Percentiles rank a stretch among this genome's conserved stretches.
Conservation (phyloP, 1,140 invertebrate species). For the Drosophila athabasca region DNA sequence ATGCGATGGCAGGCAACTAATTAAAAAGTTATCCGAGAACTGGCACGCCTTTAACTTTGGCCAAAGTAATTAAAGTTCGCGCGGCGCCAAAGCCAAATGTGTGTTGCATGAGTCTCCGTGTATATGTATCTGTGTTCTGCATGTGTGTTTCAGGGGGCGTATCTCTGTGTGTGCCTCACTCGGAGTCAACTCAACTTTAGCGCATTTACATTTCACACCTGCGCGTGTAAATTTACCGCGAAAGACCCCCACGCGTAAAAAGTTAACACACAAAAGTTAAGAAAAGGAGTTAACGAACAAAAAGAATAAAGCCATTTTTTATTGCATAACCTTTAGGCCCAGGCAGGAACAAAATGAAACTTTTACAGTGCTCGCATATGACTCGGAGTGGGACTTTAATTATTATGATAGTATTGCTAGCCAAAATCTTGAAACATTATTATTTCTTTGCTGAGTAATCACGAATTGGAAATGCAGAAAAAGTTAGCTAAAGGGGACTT, state of each 20-base stretch:
- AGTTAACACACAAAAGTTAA: constrained; percentile 68
- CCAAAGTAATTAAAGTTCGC: constrained; percentile 80
- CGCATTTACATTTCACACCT: constrained; percentile 79
- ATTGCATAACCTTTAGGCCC: constrained; percentile 46
- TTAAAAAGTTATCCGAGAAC: constrained; percentile 76
- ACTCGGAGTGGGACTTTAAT: constrained; percentile 6
- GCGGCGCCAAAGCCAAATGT: constrained; percentile 48
- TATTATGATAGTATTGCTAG: constrained; percentile 11
- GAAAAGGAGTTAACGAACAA: constrained; percentile 53
- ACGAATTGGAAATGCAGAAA: no score
- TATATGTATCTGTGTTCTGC: constrained; percentile 12
- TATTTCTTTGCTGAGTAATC: no score
- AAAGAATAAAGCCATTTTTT: constrained; percentile 50
- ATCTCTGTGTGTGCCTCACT: background rate
- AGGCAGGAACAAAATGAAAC: constrained; percentile 1
- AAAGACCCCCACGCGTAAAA: constrained; percentile 51
- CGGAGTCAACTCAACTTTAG: constrained; percentile 55
- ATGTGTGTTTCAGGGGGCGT: background rate
- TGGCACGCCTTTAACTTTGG: constrained; percentile 77
- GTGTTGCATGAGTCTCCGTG: constrained; percentile 20
- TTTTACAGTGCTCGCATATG: background rate
- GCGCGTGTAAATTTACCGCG: constrained; percentile 50
- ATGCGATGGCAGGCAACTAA: constrained; percentile 69
- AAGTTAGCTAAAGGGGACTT: no score
- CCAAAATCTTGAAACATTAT: background rate